phyloP scores from a whole-genome alignment of 2,888 invertebrate species.

The Lordiphosa andalusiaca region DNA sequence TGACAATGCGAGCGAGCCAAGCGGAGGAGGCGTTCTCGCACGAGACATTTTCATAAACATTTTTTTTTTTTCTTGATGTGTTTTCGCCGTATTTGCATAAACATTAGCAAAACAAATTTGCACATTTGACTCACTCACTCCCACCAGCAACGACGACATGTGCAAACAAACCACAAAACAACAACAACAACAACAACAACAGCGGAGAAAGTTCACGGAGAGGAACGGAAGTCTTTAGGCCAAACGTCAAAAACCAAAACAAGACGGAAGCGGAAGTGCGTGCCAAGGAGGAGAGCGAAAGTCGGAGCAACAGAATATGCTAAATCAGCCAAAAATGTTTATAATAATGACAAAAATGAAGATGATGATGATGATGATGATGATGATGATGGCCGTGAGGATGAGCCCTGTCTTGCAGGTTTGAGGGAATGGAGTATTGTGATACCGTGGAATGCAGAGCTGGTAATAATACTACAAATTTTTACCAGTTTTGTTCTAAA shows the following conservation, averaged over 20 bases:
- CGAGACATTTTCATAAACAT: slow-evolving; percentile 68
- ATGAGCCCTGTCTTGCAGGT: not conserved
- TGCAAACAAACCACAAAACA: slow-evolving; percentile 60
- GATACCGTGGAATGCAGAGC: too few species aligned
- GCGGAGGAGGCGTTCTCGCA: slow-evolving; percentile 5
- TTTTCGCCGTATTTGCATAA: slow-evolving; percentile 70
- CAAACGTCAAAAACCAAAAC: slow-evolving; percentile 48
- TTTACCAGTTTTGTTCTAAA: too few species aligned
- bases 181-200: slow-evolving; percentile 35
- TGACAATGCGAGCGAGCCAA: slow-evolving; percentile 49
- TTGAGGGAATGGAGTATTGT: not conserved
- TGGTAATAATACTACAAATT: too few species aligned
- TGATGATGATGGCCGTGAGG: slow-evolving; percentile 7
- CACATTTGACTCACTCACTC: slow-evolving; percentile 60
- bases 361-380: slow-evolving; percentile 25
- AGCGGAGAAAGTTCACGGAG: slow-evolving; percentile 52
- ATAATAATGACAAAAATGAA: slow-evolving; percentile 58
- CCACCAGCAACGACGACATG: slow-evolving; percentile 51
- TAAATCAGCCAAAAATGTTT: slow-evolving; percentile 72
- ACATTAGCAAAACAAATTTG: slow-evolving; percentile 76
- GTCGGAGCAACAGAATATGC: slow-evolving; percentile 53
- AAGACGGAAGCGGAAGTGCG: slow-evolving; percentile 70
- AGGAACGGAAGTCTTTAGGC: slow-evolving; percentile 74
- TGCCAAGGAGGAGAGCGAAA: slow-evolving; percentile 33
- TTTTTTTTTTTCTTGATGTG: slow-evolving; percentile 44